Evolutionary conservation across 1,140 invertebrate genomes (phyloP), one percentile per base, ranked within the genome.

Genomic region (Drosophila elegans): DNA sequence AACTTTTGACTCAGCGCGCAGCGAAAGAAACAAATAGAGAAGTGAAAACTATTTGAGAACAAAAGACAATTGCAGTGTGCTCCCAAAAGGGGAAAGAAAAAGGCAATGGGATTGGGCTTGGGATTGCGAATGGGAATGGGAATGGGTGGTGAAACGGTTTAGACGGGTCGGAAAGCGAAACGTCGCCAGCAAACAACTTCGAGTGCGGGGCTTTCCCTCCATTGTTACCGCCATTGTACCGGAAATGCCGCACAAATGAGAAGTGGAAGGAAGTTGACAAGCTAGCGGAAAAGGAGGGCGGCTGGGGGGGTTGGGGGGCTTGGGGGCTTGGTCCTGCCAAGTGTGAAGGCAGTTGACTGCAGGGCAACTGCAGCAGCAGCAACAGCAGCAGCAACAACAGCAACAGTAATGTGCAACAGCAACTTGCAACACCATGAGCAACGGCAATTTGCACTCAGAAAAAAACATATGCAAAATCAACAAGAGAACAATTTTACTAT

Each of bases 181-280:
- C 60, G 83, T 88, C 83, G 83, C 62, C 83, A 78, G 69, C 83
- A 82, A 86, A 86, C 83, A 86, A 67, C 72, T 66, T 86, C 53
- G 83, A 81, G 78, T 59, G 63, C 57, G 72, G 44, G 72, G 46
- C 52, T 63, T 72, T 53, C 46, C 80, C 80, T 73, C 75, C 80
- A 83, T 83, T 84, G 80, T 84, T 78, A 60, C 77, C 59, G 74
- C 74, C 66, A 83, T 76, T 86, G 79, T 88, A 83, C 84, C 84
- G 83, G 84, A 86, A 86, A 86, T 86, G 82, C 82, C 82, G 57
- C 78, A 86, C 83, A 86, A 86, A 88, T 88, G 83, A 86, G 79
- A 86, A 86, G 84, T 89, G 84, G 83, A 83, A 86, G 83, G 83
- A 88, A 86, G 83, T 79, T 83, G 83, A 83, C 84, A 82, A 64